Conservation (phyloP, 2,888 invertebrate species). For the Argyresthia albistria region DNA sequence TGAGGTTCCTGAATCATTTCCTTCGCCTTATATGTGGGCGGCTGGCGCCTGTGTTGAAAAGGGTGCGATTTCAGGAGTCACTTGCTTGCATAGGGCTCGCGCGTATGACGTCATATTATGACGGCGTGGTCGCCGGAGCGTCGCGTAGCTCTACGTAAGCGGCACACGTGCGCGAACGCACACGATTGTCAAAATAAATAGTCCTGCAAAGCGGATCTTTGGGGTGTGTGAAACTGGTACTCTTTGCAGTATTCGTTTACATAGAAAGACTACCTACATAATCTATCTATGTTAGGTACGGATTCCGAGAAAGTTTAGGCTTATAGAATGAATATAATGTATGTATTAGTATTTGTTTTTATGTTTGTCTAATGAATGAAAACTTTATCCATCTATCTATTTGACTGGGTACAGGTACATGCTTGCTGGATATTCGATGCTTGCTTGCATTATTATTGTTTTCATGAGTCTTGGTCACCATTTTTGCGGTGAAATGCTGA, state of each 20-base stretch:
- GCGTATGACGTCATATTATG: slow-evolving; percentile 48
- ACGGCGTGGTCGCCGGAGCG: slow-evolving; percentile 39
- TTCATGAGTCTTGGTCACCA: too few species aligned
- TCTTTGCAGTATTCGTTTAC: not conserved
- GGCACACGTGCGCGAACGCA: slow-evolving; percentile 35
- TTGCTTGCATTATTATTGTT: too few species aligned
- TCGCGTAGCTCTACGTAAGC: slow-evolving; percentile 30
- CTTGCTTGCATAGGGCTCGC: slow-evolving; percentile 49
- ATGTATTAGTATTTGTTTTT: too few species aligned
- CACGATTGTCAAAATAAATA: slow-evolving; percentile 60
- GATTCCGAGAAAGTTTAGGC: too few species aligned
- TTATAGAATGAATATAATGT: too few species aligned
- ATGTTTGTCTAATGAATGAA: too few species aligned
- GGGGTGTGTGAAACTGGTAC: slow-evolving; percentile 20
- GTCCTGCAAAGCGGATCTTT: slow-evolving; percentile 55
- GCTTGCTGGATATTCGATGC: too few species aligned
- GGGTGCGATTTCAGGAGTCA: slow-evolving; percentile 58
- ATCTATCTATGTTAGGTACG: too few species aligned
- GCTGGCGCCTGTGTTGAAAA: slow-evolving; percentile 60
- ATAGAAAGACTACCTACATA: not conserved
- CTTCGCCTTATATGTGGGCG: slow-evolving; percentile 62
- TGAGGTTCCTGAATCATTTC: slow-evolving; percentile 65
- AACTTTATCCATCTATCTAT: too few species aligned
- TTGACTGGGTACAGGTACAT: too few species aligned
- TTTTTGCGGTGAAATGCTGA: too few species aligned